Conservation (phyloP, 2,888 invertebrate genomes). For the Pelosia muscerda region DNA sequence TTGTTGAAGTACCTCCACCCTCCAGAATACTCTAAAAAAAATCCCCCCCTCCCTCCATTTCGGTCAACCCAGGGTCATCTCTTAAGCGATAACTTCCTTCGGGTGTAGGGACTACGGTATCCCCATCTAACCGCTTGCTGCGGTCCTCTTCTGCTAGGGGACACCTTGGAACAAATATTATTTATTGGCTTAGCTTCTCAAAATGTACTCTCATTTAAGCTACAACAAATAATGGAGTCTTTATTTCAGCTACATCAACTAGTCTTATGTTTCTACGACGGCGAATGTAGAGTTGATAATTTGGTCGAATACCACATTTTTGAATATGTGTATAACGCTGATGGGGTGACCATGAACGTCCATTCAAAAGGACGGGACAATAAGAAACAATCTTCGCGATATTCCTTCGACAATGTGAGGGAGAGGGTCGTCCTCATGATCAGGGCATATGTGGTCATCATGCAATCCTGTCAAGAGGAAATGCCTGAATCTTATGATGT, state of each 20-base stretch:
- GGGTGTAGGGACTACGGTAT: too few relatives aligned
- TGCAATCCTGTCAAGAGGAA: conserved; percentile 53
- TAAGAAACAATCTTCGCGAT: conserved; percentile 43
- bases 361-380: conserved; percentile 57
- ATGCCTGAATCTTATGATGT: conserved; percentile 62
- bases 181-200: too few relatives aligned
- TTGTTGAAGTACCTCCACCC: too few relatives aligned
- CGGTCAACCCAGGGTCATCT: too few relatives aligned
- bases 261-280: conserved; percentile 76
- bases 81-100: too few relatives aligned
- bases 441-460: conserved; percentile 61
- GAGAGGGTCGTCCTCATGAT: conserved; percentile 63
- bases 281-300: conserved; percentile 66
- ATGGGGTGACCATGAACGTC: conserved; percentile 65
- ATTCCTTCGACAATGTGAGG: conserved; percentile 64
- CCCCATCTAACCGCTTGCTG: too few relatives aligned
- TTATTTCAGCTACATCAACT: conserved; percentile 69
- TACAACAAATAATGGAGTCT: not conserved
- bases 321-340: conserved; percentile 67
- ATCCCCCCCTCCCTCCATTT: too few relatives aligned
- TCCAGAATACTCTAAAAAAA: too few relatives aligned
- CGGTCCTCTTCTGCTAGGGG: too few relatives aligned
- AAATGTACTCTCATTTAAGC: not conserved
- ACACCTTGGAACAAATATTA: too few relatives aligned
- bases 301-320: conserved; percentile 74